phyloP scores from a whole-genome alignment of 2,797 vertebrate species.

The Cyclopterus lumpus region DNA sequence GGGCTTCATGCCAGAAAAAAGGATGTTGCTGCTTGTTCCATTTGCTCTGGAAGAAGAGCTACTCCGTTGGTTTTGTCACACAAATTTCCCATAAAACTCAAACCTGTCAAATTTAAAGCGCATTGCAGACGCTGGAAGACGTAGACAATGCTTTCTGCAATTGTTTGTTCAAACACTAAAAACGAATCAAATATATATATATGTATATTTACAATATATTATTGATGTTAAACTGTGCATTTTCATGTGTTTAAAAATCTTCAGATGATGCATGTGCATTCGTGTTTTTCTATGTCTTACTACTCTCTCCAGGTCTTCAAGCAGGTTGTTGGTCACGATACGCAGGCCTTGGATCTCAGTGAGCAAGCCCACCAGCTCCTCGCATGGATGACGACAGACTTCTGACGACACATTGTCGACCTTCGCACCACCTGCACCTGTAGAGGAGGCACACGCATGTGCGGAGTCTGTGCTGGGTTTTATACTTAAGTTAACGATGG shows the following conservation, averaged over 20 bases:
- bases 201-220: not conserved
- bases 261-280: not conserved
- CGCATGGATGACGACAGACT: conserved; percentile 91
- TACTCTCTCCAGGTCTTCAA: conserved; percentile 91
- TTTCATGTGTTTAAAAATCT: not conserved
- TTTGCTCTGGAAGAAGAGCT: conserved; percentile 28
- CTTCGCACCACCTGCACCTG: conserved; percentile 60
- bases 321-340: conserved; percentile 88
- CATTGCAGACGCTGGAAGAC: not conserved
- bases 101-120: not conserved
- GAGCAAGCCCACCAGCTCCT: conserved; percentile 88
- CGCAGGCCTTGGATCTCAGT: conserved; percentile 89
- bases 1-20: conserved; percentile 37
- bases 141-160: not conserved
- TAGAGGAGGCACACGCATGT: conserved; percentile 21
- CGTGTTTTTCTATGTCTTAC: conserved; percentile 77
- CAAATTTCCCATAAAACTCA: conserved; percentile 18
- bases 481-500: not conserved
- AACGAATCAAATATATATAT: not conserved
- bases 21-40: conserved; percentile 45
- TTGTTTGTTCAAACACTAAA: not conserved
- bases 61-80: conserved; percentile 19
- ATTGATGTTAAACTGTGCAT: not conserved
- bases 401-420: conserved; percentile 76
- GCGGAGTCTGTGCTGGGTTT: conserved; percentile 1